Base-by-base conservation (phyloP, 2,797 vertebrate species). In the Enteromius argenteus region DNA sequence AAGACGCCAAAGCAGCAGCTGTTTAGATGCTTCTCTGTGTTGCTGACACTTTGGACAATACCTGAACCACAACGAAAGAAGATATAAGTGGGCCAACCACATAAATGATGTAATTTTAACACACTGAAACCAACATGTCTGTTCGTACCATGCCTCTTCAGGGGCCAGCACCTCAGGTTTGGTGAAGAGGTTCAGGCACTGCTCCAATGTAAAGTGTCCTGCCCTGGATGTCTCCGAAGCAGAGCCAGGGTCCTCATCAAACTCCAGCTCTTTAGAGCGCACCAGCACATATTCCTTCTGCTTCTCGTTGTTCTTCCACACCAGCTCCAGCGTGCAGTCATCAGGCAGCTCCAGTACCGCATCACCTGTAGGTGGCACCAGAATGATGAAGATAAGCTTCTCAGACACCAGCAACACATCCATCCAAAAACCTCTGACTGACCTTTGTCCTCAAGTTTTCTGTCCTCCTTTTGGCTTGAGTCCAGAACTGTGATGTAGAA, bases 11-110 rank as follows among this genome's bases (percentile, higher is more conserved):
- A 99, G 92, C 91, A 99, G 91, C 88, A 99, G 95, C 81, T 99
- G 98, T 86, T 99, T 99, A 80, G 98, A 99, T 75, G 98, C 98
- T 85, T 99, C 98, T 0, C 98, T 94, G 92, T 99, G 98, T 89
- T 99, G 98, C 91, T 99, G 97, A 93, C 98, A 99, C 91, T 99
- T 98, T 21, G 98, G 98, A 91, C 98, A 99, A 91, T 99, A 99
- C 98, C 98, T 99, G 37, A 7, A 62, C 2, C 27, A 42, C 49
- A 39, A 32, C 32, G 51, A 73, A 30, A 80, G 8, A 30, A 62
- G 3, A 53, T 13, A 69, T 17, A 27, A 44, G 46, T 39, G 13
- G 32, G 46, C 14, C 3, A 66, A 69, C 53, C 4, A 67, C 32
- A 69, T 37, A 4, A n/a, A 30, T 17, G 21, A 51, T 13, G 0